A percentile compares a stretch with the other conserved stretches of the same genome.
Conservation (phyloP, 2,113 vertebrate genomes). For the Petroica traversi region DNA sequence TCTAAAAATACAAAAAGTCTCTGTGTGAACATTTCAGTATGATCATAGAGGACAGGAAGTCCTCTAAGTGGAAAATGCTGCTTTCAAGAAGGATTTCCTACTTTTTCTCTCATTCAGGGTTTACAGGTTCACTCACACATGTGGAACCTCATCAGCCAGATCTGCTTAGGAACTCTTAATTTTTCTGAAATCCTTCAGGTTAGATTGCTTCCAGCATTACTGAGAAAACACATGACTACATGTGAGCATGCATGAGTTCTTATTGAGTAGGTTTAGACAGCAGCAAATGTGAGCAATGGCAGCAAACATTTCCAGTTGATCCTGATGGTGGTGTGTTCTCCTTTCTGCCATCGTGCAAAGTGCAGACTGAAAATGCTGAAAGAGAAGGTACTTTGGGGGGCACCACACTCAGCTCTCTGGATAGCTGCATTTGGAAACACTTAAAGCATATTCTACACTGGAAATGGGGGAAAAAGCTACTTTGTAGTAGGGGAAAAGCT, state of each 20-base stretch:
- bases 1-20: neutral
- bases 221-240: accelerated
- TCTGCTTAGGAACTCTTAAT: neutral
- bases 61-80: neutral
- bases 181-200: neutral
- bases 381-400: neutral
- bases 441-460: neutral
- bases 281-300: neutral
- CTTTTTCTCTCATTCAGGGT: neutral
- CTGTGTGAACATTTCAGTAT: neutral
- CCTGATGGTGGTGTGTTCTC: neutral
- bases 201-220: neutral
- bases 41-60: neutral
- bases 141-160: neutral
- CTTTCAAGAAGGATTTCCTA: neutral
- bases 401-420: neutral
- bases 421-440: neutral
- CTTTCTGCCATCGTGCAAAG: neutral
- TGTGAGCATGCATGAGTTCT: neutral
- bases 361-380: neutral
- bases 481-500: neutral
- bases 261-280: neutral
- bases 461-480: neutral
- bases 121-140: neutral
- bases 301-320: neutral